Evolutionary conservation across 2,888 invertebrate species (phyloP).

Genomic region (Myopa tessellatipennis): DNA sequence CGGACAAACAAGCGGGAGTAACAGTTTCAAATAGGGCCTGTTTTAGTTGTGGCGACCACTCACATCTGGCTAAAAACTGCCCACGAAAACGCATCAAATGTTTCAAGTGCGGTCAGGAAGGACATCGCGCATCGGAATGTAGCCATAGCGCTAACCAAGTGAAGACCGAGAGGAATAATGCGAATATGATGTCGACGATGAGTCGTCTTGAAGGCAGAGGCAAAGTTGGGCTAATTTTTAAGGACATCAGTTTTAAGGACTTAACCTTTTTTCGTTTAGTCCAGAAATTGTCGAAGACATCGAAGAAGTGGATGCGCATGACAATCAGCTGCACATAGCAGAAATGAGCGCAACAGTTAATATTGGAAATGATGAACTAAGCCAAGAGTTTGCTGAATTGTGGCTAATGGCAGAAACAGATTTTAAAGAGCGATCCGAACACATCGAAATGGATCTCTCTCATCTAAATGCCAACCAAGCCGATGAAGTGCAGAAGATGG

Average conservation of each 20-base stretch:
- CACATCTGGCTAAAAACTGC: slow-evolving; percentile 26
- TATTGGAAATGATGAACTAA: background rate
- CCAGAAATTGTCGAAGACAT: background rate
- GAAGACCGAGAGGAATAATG: background rate
- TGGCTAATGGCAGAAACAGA: slow-evolving; percentile 1
- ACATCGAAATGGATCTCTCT: background rate
- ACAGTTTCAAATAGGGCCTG: background rate
- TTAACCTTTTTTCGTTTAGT: background rate
- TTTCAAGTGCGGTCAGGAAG: slow-evolving; percentile 25
- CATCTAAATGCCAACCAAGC: background rate
- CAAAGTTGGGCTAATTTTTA: slow-evolving; percentile 1
- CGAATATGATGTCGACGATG: background rate
- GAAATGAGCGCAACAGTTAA: background rate
- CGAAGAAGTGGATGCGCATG: background rate
- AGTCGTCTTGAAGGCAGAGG: background rate
- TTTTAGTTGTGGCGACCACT: slow-evolving; percentile 21
- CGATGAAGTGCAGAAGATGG: background rate
- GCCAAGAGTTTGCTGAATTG: background rate
- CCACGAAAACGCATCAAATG: slow-evolving; percentile 28
- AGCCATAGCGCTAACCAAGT: background rate
- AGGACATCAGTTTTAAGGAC: background rate
- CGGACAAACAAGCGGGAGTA: background rate
- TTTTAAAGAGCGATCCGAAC: background rate
- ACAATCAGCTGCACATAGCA: background rate
- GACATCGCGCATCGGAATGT: slow-evolving; percentile 17